These are phyloP conservation scores for Metopolophium dirhodum DNA, from an alignment of 1,140 invertebrate genomes.

Conservation along the genomic window DNA sequence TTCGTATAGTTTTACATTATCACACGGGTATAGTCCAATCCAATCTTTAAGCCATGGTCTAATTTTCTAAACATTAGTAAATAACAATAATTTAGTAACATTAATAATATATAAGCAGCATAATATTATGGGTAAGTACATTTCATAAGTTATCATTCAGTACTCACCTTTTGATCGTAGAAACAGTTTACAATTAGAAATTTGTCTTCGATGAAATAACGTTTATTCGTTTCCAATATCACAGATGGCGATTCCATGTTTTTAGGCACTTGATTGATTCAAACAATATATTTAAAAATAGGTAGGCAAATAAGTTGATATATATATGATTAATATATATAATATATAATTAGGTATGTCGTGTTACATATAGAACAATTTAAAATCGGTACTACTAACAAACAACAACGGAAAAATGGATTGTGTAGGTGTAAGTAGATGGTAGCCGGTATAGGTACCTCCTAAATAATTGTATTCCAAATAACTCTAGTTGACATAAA, in stretches of 20 bases:
- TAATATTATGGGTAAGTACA: neutral
- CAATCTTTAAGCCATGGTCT: constrained; percentile 48
- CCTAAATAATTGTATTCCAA: neutral
- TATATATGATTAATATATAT: neutral
- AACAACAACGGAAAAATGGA: neutral
- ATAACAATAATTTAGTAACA: neutral
- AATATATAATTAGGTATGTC: neutral
- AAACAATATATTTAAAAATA: neutral
- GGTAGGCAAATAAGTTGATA: neutral
- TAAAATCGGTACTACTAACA: neutral
- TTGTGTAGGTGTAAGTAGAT: neutral
- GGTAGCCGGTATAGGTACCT: neutral
- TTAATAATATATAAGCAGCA: no score
- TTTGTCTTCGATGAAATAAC: constrained; percentile 49
- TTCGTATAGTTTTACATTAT: constrained; percentile 29
- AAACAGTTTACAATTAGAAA: constrained; percentile 37
- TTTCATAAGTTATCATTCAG: neutral
- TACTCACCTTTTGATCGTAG: constrained; percentile 29
- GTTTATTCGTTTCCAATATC: constrained; percentile 22
- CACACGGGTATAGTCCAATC: constrained; percentile 42
- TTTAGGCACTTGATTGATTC: neutral
- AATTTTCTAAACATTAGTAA: constrained; percentile 10
- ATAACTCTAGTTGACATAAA: neutral
- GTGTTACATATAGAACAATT: neutral
- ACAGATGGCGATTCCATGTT: constrained; percentile 36